These are phyloP conservation scores for Laodelphax striatellus DNA, from an alignment of 1,140 invertebrate species.

Conservation along the genomic window DNA sequence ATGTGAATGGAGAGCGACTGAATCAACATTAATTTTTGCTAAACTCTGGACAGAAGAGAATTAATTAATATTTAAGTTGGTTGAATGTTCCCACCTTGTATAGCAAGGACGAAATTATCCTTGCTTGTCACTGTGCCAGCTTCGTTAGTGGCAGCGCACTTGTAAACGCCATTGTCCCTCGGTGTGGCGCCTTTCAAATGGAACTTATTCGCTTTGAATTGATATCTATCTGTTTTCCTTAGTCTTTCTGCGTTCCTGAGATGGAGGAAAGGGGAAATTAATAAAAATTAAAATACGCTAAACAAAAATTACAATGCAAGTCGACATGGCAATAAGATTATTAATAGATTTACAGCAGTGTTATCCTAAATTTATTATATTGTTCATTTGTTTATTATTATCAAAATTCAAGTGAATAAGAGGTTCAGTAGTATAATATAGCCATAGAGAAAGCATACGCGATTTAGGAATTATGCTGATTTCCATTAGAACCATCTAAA, in stretches of 20 bases:
- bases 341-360: too few relatives aligned
- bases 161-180: constrained; percentile 59
- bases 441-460: too few relatives aligned
- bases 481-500: too few relatives aligned
- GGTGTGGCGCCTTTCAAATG: constrained; percentile 44
- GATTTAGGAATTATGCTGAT: too few relatives aligned
- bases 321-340: too few relatives aligned
- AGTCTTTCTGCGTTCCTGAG: constrained; percentile 51
- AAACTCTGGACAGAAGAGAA: background rate
- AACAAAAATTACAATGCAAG: background rate
- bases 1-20: too few relatives aligned
- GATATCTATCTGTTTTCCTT: constrained; percentile 42
- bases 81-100: constrained; percentile 43
- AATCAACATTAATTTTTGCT: too few relatives aligned
- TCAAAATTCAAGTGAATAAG: too few relatives aligned
- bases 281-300: constrained; percentile 1
- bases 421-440: too few relatives aligned
- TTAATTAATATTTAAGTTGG: background rate
- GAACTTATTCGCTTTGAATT: constrained; percentile 49
- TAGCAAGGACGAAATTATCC: constrained; percentile 40
- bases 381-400: too few relatives aligned
- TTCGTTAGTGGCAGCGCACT: constrained; percentile 50
- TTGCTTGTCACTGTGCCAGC: constrained; percentile 45
- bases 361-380: too few relatives aligned
- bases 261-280: constrained; percentile 5